Evolutionary conservation across 2,797 vertebrate species (phyloP).

Genomic region (Pitangus sulphuratus): DNA sequence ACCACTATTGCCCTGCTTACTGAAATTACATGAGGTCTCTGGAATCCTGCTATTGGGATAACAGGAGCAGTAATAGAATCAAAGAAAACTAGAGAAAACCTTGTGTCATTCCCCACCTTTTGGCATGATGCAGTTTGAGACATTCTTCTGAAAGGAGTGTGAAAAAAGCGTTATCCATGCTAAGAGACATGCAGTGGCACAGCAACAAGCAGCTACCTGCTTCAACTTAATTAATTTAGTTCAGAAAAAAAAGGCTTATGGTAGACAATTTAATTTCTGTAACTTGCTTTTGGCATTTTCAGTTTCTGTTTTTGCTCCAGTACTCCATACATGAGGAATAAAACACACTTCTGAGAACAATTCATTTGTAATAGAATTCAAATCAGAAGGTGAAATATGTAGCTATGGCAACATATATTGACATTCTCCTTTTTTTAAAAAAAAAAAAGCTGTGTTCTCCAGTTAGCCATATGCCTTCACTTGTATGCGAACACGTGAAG

Average conservation of each 20-base stretch:
- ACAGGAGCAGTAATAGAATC: background rate
- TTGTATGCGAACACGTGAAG: background rate
- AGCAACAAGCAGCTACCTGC: background rate
- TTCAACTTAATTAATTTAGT: background rate
- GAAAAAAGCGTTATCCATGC: background rate
- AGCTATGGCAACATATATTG: background rate
- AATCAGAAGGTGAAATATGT: background rate
- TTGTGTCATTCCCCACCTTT: background rate
- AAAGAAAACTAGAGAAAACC: background rate
- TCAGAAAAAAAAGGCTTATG: background rate
- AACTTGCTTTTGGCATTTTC: background rate
- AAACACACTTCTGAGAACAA: background rate
- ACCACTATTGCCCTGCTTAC: background rate
- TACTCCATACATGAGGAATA: background rate
- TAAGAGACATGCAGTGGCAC: background rate
- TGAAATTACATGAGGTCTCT: no score
- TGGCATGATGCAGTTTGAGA: background rate
- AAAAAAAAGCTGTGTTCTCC: background rate
- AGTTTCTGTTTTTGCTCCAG: background rate
- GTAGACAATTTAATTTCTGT: background rate
- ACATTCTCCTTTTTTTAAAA: background rate
- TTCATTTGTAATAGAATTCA: background rate
- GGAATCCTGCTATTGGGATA: background rate
- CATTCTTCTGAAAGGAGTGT: background rate
- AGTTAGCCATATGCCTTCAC: fast-evolving